Conservation (phyloP, 2,113 vertebrate species). For the Microcebus tavaratra region DNA sequence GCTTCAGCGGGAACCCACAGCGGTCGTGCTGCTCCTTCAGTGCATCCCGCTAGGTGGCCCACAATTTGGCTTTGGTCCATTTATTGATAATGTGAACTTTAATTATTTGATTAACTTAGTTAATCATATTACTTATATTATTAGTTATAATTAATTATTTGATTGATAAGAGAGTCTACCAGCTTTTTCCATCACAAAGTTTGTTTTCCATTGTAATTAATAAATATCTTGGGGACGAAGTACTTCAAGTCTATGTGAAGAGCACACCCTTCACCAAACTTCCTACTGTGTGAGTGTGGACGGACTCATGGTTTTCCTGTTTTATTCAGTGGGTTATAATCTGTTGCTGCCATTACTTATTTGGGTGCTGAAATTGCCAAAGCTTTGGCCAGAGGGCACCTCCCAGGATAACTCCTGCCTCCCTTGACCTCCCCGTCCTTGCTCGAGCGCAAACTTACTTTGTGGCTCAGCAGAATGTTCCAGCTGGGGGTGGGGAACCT, state of each 20-base stretch:
- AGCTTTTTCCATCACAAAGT: not conserved
- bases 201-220: not conserved
- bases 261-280: not conserved
- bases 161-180: no score
- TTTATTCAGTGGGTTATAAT: not conserved
- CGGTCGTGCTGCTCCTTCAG: not conserved
- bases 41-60: accelerated
- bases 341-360: not conserved
- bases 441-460: no score
- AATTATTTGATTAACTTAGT: no score
- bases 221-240: not conserved
- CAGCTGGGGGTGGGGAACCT: no score
- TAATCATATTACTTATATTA: no score
- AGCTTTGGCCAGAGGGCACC: accelerated
- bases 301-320: not conserved
- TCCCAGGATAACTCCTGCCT: no score
- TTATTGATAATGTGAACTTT: not conserved
- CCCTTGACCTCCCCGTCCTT: accelerated
- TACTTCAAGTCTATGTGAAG: not conserved
- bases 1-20: accelerated
- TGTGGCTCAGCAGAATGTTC: accelerated
- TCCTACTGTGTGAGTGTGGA: accelerated
- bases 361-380: not conserved
- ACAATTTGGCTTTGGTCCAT: not conserved
- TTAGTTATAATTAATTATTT: not conserved